Evolutionary conservation across 2,888 invertebrate genomes (phyloP).

Genomic region (Odontomyia ornata): DNA sequence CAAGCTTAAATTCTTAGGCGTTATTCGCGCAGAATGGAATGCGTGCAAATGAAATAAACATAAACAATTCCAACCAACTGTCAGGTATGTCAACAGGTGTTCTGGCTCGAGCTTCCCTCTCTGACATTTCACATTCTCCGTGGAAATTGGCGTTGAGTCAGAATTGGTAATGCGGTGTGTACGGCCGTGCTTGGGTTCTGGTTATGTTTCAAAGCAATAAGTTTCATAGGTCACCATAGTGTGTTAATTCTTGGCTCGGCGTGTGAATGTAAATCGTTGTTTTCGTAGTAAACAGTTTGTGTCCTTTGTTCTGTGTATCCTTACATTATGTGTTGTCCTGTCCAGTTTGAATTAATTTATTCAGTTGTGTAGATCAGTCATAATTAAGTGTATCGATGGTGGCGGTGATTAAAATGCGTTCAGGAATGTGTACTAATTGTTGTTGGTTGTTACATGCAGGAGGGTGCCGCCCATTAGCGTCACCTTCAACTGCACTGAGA

Average conservation of each 20-base stretch:
- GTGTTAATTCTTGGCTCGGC: too few relatives aligned
- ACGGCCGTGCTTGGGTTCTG: neutral
- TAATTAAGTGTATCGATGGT: neutral
- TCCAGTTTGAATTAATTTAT: neutral
- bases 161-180: neutral
- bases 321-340: neutral
- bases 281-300: neutral
- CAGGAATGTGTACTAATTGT: neutral
- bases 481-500: neutral
- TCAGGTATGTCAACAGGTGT: constrained; percentile 39
- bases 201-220: neutral
- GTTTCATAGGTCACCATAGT: too few relatives aligned
- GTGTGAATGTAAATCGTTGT: too few relatives aligned
- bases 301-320: neutral
- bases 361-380: neutral
- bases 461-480: constrained; percentile 38
- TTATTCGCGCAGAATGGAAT: constrained; percentile 1
- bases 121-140: neutral
- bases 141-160: constrained; percentile 18
- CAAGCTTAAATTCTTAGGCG: neutral
- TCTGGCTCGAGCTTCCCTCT: neutral
- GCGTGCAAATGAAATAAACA: constrained; percentile 10
- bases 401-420: neutral
- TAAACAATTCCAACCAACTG: constrained; percentile 19
- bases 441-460: constrained; percentile 14